Evolutionary conservation across 1,140 invertebrate species (phyloP).

Genomic region (Sminthurinus signatus): DNA sequence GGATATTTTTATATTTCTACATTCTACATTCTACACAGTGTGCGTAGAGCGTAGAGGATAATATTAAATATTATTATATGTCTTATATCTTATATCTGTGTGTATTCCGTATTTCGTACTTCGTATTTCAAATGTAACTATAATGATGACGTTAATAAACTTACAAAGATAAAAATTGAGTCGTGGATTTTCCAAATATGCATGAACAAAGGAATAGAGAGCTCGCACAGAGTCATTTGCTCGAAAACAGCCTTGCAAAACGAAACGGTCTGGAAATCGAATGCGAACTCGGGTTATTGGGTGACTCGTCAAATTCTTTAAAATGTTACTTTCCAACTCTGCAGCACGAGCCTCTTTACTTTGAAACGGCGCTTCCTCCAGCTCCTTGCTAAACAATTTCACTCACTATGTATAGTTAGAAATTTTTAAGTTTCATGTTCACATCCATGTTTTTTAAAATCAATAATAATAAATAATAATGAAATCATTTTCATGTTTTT

Average conservation of each 20-base stretch:
- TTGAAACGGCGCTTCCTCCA: slow-evolving; percentile 58
- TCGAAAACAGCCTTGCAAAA: slow-evolving; percentile 70
- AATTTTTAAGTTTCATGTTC: no score
- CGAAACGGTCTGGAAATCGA: slow-evolving; percentile 70
- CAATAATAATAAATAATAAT: slow-evolving; percentile 11
- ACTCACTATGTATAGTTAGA: no score
- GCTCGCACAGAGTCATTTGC: slow-evolving; percentile 60
- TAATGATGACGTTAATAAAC: no score
- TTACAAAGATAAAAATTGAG: slow-evolving; percentile 67
- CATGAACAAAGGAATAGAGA: slow-evolving; percentile 62
- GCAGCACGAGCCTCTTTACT: slow-evolving; percentile 57
- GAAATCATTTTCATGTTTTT: background rate
- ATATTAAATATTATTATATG: no score
- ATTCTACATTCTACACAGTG: no score
- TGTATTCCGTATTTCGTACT: no score
- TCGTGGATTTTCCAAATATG: slow-evolving; percentile 55
- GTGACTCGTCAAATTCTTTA: slow-evolving; percentile 58
- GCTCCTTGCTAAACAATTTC: slow-evolving; percentile 49
- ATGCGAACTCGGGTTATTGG: slow-evolving; percentile 66
- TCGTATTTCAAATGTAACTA: no score
- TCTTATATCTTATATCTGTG: no score
- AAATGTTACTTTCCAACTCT: slow-evolving; percentile 54
- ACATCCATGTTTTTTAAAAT: no score
- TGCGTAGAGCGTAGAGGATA: background rate
- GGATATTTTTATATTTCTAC: no score